A percentile compares a stretch with the other conserved stretches of the same genome.
Evolutionary conservation across 2,113 vertebrate genomes (phyloP).

Genomic region (Danio rerio): DNA sequence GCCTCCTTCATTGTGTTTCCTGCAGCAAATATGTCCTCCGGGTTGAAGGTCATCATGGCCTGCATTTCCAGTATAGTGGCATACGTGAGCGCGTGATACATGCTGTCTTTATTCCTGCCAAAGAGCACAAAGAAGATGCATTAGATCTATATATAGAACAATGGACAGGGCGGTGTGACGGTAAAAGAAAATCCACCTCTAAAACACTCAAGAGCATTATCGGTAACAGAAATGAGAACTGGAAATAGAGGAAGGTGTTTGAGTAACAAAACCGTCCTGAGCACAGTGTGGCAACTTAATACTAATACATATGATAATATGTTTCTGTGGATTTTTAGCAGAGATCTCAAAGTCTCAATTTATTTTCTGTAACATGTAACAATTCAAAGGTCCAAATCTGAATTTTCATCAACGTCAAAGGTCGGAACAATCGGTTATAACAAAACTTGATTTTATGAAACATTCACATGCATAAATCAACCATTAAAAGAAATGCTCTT

Average conservation of each 20-base stretch:
- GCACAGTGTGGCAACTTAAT: not conserved
- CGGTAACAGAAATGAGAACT: not conserved
- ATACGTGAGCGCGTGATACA: slow-evolving; percentile 95
- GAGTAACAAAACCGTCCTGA: not conserved
- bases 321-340: no score
- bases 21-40: slow-evolving; percentile 89
- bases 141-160: not conserved
- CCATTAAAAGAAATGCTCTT: no score
- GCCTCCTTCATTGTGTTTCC: slow-evolving; percentile 96
- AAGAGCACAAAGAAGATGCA: slow-evolving; percentile 48
- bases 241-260: not conserved
- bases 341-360: no score
- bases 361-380: no score
- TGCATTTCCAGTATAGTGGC: slow-evolving; percentile 98
- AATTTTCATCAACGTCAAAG: no score
- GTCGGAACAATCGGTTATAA: no score
- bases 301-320: no score
- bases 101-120: slow-evolving; percentile 91
- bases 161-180: not conserved
- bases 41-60: slow-evolving; percentile 98
- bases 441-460: no score
- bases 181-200: slow-evolving; percentile 1
- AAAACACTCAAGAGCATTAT: not conserved
- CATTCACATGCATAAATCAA: no score
- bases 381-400: no score